Conservation (phyloP, 2,113 vertebrate genomes). For the Plecturocebus donacophilus region DNA sequence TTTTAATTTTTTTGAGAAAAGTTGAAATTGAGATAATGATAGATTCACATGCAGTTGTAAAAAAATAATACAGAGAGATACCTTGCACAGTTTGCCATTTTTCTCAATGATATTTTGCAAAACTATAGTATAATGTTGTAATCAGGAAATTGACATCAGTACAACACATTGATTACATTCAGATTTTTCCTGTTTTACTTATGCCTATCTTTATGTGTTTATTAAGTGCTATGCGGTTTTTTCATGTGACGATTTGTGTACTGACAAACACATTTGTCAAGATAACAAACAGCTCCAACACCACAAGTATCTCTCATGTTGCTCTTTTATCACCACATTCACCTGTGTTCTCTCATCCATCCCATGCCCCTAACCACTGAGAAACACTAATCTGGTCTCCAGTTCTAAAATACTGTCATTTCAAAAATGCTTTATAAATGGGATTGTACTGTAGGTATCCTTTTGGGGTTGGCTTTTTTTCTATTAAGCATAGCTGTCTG, state of each 20-base stretch:
- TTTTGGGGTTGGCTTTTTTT: background rate
- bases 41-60: background rate
- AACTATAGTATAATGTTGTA: background rate
- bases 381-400: background rate
- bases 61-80: background rate
- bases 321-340: background rate
- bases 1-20: background rate
- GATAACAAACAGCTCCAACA: background rate
- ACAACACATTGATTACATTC: background rate
- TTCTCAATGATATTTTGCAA: background rate
- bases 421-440: background rate
- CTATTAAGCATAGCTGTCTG: background rate
- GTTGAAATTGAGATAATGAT: background rate
- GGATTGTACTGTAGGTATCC: background rate
- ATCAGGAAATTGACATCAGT: background rate
- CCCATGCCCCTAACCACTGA: background rate
- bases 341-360: fast-evolving
- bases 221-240: background rate
- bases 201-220: background rate
- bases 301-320: too few relatives aligned
- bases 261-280: background rate
- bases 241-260: too few relatives aligned
- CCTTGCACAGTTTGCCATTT: background rate
- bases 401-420: background rate
- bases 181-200: background rate